Evolutionary conservation across 2,888 invertebrate genomes (phyloP).

Genomic region (Diachrysia chrysitis): DNA sequence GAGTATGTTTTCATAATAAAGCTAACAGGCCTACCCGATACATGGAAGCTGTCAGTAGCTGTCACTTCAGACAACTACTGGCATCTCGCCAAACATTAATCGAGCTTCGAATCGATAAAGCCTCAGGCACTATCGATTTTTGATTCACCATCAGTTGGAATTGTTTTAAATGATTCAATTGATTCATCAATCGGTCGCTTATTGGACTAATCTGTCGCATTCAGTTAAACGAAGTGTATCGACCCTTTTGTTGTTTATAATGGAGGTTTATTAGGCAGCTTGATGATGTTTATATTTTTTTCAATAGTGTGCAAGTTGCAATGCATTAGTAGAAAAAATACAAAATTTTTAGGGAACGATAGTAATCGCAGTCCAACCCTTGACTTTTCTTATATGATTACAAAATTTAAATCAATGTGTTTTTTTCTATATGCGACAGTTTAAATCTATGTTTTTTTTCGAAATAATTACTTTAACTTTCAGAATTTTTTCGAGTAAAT

Average conservation of each 20-base stretch:
- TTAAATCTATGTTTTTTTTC: too few relatives aligned
- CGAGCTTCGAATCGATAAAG: constrained; percentile 41
- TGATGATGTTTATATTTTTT: background rate
- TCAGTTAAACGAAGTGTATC: background rate
- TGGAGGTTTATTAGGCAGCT: background rate
- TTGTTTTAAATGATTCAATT: constrained; percentile 40
- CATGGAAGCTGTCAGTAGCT: constrained; percentile 41
- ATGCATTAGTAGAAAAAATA: background rate
- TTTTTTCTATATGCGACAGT: too few relatives aligned
- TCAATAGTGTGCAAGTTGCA: background rate
- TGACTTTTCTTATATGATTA: too few relatives aligned
- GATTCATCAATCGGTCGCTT: background rate
- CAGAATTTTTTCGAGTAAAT: too few relatives aligned
- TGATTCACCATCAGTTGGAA: constrained; percentile 34
- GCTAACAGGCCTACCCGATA: constrained; percentile 39
- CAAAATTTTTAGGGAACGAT: too few relatives aligned
- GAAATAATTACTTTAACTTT: too few relatives aligned
- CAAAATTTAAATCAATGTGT: too few relatives aligned
- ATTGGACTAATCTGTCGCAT: constrained; percentile 3
- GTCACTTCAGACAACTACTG: constrained; percentile 47
- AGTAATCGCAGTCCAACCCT: too few relatives aligned
- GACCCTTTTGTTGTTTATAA: background rate
- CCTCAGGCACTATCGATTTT: constrained; percentile 40
- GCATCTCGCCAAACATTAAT: constrained; percentile 51
- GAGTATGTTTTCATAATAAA: constrained; percentile 8